Evolutionary conservation across 2,888 invertebrate genomes (phyloP), one percentile per base, ranked within the genome.

Genomic region (Quadriops clusia): DNA sequence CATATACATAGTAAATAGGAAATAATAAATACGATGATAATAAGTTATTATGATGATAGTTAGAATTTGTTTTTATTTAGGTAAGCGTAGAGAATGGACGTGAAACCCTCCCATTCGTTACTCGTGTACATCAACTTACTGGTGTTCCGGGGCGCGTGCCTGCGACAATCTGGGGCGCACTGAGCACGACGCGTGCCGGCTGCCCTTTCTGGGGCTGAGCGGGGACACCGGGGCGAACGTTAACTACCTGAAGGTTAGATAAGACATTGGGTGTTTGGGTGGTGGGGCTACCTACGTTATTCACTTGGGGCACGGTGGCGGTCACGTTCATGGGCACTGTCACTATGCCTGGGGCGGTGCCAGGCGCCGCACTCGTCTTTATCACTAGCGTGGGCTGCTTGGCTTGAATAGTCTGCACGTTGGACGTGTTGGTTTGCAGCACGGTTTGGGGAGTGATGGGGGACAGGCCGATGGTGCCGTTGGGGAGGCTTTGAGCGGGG

Each of bases 111-210:
- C 33, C 35, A 40, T 38, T 36, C 27, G 26, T n/a, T n/a, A 21
- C 30, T 23, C 41, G 46, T 50, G 50, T 49, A 52, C 49, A 42
- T 46, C 43, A 44, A 63, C 72, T 74, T 71, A 81, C 80, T 60
- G 86, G 84, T 58, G 78, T 76, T 45, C 84, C 80, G 29, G 84
- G 79, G 56, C 89, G 69, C 27, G 81, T 68, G 46, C 82, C 82
- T n/a, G n/a, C n/a, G 44, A 84, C 77, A 65, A 87, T 76, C 60
- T 85, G 83, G 49, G 77, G 83, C 39, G 77, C 70, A 48, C 81
- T 82, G 47, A 87, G 79, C 47, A 89, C 81, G 48, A 90, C 84
- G 53, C 89, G 72, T 30, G 83, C 78, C 36, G 83, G 73, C 39
- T 84, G 77, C 34, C 76, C 73, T 61, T 85, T 85, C 58, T 80